phyloP scores from a whole-genome alignment of 2,113 vertebrate genomes.

The Sapayoa aenigma region DNA sequence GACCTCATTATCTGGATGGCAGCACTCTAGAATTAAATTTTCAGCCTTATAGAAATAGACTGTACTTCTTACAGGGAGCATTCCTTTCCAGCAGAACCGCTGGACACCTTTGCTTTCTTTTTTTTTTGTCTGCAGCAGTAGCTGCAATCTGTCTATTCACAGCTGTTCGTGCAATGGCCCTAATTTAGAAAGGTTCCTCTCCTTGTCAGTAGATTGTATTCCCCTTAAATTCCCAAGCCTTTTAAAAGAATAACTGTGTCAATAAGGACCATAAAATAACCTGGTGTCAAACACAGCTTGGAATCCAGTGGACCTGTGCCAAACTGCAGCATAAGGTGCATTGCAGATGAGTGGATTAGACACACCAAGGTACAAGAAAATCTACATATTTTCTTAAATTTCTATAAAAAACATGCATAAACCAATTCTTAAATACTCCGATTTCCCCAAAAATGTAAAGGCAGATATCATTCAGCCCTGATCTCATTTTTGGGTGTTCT shows the following conservation, averaged over 20 bases:
- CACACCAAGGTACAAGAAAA: neutral
- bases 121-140: neutral
- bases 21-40: slow-evolving; percentile 16
- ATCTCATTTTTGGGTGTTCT: neutral
- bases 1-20: neutral
- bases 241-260: neutral
- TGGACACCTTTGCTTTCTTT: neutral
- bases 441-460: neutral
- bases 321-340: neutral
- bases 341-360: neutral
- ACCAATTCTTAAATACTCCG: neutral
- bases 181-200: neutral
- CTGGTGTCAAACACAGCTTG: neutral
- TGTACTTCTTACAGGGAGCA: neutral
- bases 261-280: neutral
- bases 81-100: neutral
- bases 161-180: neutral
- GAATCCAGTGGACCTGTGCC: neutral
- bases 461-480: neutral
- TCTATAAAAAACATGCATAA: neutral
- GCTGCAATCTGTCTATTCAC: neutral
- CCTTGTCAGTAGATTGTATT: neutral
- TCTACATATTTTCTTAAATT: neutral
- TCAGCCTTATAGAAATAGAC: neutral
- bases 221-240: neutral